Base-by-base conservation (phyloP, 2,888 invertebrate genomes). In the Caenorhabditis wallacei region DNA sequence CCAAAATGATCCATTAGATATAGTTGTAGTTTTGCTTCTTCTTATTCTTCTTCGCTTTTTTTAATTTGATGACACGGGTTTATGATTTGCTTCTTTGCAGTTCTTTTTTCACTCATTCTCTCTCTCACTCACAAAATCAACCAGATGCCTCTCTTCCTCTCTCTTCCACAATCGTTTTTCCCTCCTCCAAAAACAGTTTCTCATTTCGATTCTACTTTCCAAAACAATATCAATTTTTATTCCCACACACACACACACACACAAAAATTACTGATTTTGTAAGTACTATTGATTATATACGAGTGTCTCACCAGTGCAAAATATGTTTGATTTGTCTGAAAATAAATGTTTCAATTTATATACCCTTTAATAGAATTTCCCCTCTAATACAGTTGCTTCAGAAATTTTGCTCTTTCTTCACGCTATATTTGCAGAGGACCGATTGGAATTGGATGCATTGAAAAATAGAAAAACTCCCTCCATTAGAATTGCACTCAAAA, bases 281-380 rank as follows among this genome's bases (percentile, higher is more conserved):
- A 69, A 63, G 61, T 75, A 70, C 61, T 68, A 30, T 48, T 68
- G 37, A 69, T 54, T 53, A 51, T 80, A 75, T 85, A 85, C 85
- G 85, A 85, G 85, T 83, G 71, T 84, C 64, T 83, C 71, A 75
- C 59, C 80, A 85, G 84, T 85, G 85, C 85, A 85, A 85, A 85
- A 84, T 85, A 83, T 72, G 68, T 61, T 66, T 53, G 59, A 76
- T 61, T n/a, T 76, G 76, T 76, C 76, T 76, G 76, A 76, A 69
- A 76, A 76, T 76, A 76, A 76, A 76, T 30, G 76, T 40, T 69
- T 35, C 40, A 57, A 75, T 18, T 48, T 48, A 18, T 48, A 10
- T 35, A 35, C 10, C 4, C 35, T 10, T 35, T 35, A 35, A n/a
- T n/a, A n/a, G n/a, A n/a, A n/a, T n/a, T n/a, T n/a, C n/a, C n/a